These are phyloP conservation scores for Sinosuthora webbiana DNA, from an alignment of 2,113 vertebrate species.

Conservation along the genomic window DNA sequence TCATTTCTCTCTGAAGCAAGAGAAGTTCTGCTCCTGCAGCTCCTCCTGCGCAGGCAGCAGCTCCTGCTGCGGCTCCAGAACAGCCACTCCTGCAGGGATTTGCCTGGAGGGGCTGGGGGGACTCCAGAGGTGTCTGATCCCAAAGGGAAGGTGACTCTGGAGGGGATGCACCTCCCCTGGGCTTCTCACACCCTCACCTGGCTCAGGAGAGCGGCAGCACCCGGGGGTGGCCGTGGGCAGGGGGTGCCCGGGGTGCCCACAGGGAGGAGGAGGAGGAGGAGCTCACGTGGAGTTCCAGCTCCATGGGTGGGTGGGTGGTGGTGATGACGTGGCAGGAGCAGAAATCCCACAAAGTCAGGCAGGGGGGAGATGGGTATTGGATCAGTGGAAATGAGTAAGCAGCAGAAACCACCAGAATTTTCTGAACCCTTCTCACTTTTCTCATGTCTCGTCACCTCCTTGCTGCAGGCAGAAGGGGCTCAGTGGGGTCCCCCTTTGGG, in stretches of 20 bases:
- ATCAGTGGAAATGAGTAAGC: not conserved
- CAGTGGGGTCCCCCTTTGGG: not conserved
- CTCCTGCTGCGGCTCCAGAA: not conserved
- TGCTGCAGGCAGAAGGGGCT: not conserved
- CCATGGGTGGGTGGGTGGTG: not conserved
- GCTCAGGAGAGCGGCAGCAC: not conserved
- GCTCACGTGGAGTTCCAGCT: not conserved
- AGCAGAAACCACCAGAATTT: not conserved
- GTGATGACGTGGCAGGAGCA: not conserved
- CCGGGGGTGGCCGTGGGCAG: not conserved
- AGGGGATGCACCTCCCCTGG: not conserved
- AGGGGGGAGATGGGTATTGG: not conserved
- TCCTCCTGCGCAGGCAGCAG: not conserved
- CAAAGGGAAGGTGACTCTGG: not conserved
- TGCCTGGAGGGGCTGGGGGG: not conserved
- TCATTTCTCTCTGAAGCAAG: not conserved
- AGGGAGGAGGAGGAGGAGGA: not conserved
- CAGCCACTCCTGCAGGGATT: not conserved
- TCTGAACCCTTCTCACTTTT: not conserved
- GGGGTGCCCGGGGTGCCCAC: not conserved
- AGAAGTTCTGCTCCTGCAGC: not conserved
- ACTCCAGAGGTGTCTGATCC: not conserved
- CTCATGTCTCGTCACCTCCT: not conserved
- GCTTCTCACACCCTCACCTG: rapidly evolving
- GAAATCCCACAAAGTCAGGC: not conserved